Percentiles rank a stretch among this genome's conserved stretches.
phyloP scores from a whole-genome alignment of 2,113 vertebrate genomes.

The Desmodus rotundus region DNA sequence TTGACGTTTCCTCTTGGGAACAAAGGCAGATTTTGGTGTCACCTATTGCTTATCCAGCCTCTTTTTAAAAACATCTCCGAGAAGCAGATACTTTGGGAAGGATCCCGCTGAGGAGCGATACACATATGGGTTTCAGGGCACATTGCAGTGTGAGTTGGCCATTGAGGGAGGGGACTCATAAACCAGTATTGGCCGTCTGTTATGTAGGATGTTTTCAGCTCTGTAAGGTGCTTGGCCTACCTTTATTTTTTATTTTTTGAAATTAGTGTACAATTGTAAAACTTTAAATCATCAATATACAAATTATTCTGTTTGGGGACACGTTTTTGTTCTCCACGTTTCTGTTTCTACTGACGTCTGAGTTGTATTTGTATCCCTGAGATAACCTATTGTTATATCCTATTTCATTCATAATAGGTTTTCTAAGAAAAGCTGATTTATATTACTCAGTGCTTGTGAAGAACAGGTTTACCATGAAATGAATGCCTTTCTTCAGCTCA shows the following conservation, averaged over 20 bases:
- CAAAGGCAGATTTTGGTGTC: conserved; percentile 73
- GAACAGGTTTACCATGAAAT: conserved; percentile 77
- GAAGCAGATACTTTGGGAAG: conserved; percentile 66
- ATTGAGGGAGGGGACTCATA: conserved; percentile 16
- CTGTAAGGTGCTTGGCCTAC: conserved; percentile 58
- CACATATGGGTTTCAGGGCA: conserved; percentile 2
- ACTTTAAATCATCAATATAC: conserved; percentile 40
- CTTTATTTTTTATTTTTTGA: conserved; percentile 55
- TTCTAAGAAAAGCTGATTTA: conserved; percentile 75
- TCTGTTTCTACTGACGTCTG: conserved; percentile 53
- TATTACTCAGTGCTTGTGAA: conserved; percentile 73
- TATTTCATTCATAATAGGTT: conserved; percentile 72
- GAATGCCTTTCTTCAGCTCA: conserved; percentile 71
- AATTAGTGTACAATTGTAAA: conserved; percentile 45
- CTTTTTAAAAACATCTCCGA: conserved; percentile 68
- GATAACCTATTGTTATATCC: conserved; percentile 72
- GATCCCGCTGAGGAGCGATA: conserved; percentile 58
- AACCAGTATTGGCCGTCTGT: conserved; percentile 36
- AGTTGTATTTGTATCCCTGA: conserved; percentile 80
- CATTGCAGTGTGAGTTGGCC: conserved; percentile 18
- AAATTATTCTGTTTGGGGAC: conserved; percentile 47
- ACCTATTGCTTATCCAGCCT: conserved; percentile 68
- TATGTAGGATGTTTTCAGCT: conserved; percentile 48
- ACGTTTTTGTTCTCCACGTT: conserved; percentile 48
- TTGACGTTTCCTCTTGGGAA: conserved; percentile 71